Conservation (phyloP, 2,888 invertebrate genomes). For the Saturnia pavonia region DNA sequence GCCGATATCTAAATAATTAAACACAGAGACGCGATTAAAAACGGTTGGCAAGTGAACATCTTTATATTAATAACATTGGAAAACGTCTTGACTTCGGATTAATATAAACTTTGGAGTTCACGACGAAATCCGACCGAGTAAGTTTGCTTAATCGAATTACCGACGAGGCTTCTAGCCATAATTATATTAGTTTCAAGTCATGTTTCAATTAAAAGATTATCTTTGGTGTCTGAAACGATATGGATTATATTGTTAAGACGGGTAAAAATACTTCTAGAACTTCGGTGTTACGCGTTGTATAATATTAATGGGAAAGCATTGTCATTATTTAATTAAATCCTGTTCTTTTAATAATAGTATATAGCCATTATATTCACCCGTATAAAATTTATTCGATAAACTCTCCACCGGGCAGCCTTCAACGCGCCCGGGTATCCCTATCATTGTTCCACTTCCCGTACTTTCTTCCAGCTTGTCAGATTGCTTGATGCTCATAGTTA, state of each 20-base stretch:
- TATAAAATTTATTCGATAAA: too few species aligned
- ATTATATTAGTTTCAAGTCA: slow-evolving; percentile 32
- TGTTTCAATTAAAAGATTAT: slow-evolving; percentile 45
- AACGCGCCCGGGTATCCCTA: too few species aligned
- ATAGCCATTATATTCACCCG: too few species aligned
- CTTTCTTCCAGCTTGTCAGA: too few species aligned
- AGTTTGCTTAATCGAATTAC: slow-evolving; percentile 21
- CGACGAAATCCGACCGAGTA: slow-evolving; percentile 6
- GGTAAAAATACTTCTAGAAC: not conserved
- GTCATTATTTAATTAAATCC: not conserved
- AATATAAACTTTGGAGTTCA: slow-evolving; percentile 11
- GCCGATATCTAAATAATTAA: not conserved
- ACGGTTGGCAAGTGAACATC: not conserved
- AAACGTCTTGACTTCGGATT: not conserved
- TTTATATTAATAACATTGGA: not conserved
- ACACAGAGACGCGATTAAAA: not conserved
- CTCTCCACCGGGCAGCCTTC: too few species aligned
- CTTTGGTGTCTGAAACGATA: slow-evolving; percentile 16
- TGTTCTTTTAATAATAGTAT: too few species aligned
- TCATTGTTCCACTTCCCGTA: too few species aligned
- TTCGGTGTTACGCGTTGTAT: too few species aligned
- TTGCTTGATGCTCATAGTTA: too few species aligned
- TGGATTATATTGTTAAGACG: not conserved
- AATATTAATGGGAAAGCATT: not conserved
- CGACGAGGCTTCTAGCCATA: slow-evolving; percentile 13